These are phyloP conservation scores for Styela plicata DNA, from an alignment of 23 tunicate genomes.

Conservation along the genomic window DNA sequence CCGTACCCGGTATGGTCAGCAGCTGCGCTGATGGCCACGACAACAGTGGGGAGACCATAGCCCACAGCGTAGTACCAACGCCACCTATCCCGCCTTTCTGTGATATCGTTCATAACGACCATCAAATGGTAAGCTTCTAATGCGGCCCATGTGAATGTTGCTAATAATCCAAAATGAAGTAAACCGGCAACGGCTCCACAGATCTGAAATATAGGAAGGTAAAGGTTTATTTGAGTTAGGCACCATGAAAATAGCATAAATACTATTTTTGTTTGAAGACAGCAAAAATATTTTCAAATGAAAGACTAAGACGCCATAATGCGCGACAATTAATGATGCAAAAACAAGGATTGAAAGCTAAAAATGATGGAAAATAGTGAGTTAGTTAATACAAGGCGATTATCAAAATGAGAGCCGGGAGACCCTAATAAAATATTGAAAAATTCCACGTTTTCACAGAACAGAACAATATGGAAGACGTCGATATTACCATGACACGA, in stretches of 20 bases:
- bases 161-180: conserved; percentile 63
- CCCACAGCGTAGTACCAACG: conserved; percentile 77
- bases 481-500: too few species aligned
- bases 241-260: too few species aligned
- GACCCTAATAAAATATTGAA: too few species aligned
- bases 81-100: conserved; percentile 64
- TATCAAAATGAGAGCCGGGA: too few species aligned
- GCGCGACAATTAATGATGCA: too few species aligned
- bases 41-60: conserved; percentile 59
- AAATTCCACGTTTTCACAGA: too few species aligned
- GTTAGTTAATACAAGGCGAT: too few species aligned
- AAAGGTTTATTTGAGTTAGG: too few species aligned
- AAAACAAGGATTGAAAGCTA: too few species aligned
- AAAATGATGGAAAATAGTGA: too few species aligned
- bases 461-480: too few species aligned
- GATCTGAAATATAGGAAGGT: conserved; percentile 48
- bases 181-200: conserved; percentile 62
- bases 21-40: conserved; percentile 56
- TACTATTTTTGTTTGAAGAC: not conserved
- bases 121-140: conserved; percentile 54
- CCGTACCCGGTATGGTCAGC: conserved; percentile 62
- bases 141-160: conserved; percentile 76
- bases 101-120: conserved; percentile 34
- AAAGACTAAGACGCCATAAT: too few species aligned
- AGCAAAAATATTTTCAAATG: not conserved